Percentiles rank a stretch among this genome's conserved stretches.
phyloP scores from a whole-genome alignment of 2,888 invertebrate genomes.

The Hypselothyrea guttata region DNA sequence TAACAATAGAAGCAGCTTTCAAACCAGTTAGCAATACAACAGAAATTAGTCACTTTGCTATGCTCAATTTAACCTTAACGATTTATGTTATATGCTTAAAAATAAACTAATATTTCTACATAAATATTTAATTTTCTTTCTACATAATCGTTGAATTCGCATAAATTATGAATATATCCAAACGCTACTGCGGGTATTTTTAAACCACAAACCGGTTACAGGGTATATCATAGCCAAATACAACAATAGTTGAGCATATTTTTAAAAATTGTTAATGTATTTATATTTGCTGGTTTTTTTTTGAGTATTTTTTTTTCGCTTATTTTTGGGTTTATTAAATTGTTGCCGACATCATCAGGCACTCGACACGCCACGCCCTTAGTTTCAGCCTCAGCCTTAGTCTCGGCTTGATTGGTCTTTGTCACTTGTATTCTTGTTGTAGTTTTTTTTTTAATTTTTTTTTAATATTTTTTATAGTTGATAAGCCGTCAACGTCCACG shows the following conservation, averaged over 20 bases:
- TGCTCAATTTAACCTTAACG: neutral
- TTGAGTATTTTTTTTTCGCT: conserved; percentile 22
- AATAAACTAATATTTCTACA: too few species aligned
- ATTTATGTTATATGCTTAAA: too few species aligned
- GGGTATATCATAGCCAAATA: conserved; percentile 32
- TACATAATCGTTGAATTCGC: too few species aligned
- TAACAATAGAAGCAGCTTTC: too few species aligned
- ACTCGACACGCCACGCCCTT: conserved; percentile 18
- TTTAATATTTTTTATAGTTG: conserved; percentile 23
- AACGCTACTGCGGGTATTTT: neutral
- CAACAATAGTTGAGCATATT: neutral
- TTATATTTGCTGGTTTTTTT: conserved; percentile 5
- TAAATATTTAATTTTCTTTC: too few species aligned
- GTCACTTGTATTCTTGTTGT: conserved; percentile 5
- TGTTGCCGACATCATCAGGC: conserved; percentile 43
- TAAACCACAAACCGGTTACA: conserved; percentile 6
- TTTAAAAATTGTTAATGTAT: neutral
- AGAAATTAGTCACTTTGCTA: too few species aligned
- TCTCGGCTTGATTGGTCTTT: conserved; percentile 2
- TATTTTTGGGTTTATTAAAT: conserved; percentile 39
- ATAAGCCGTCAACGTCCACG: conserved; percentile 54
- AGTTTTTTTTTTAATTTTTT: neutral
- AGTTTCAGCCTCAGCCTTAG: conserved; percentile 17
- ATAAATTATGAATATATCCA: neutral
- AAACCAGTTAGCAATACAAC: too few species aligned